Evolutionary conservation across 2,888 invertebrate species (phyloP).

Genomic region (Pasiphila rectangulata): DNA sequence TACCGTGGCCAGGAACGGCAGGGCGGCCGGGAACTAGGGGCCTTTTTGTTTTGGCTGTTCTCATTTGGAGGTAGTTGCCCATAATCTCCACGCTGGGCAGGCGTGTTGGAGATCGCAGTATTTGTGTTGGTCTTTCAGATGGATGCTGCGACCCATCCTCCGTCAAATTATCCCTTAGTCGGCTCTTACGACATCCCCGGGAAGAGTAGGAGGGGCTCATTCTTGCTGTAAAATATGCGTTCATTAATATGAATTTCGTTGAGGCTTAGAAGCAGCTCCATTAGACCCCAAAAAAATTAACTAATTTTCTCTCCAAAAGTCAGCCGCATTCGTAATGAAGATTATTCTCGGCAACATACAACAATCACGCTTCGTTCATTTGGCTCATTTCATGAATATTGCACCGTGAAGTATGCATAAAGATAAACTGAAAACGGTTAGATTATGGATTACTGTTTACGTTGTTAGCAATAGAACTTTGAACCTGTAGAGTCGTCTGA

Average conservation of each 20-base stretch:
- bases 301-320: conserved; percentile 10
- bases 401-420: conserved; percentile 31
- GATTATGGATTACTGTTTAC: background rate
- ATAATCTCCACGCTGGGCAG: too few species aligned
- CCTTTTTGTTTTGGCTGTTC: too few species aligned
- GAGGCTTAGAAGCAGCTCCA: conserved; percentile 4
- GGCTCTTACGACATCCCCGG: too few species aligned
- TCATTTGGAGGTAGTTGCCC: too few species aligned
- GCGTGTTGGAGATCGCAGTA: too few species aligned
- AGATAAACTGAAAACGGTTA: conserved; percentile 18
- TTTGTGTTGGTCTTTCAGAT: too few species aligned
- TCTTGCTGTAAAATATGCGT: background rate
- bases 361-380: conserved; percentile 15
- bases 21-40: too few species aligned
- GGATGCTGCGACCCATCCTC: too few species aligned
- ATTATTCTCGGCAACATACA: conserved; percentile 18
- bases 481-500: background rate
- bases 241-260: conserved; percentile 13
- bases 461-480: background rate
- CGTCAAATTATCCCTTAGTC: too few species aligned
- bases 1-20: too few species aligned
- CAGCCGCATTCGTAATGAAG: conserved; percentile 9
- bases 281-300: conserved; percentile 13
- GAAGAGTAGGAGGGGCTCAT: too few species aligned
- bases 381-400: conserved; percentile 27